phyloP scores from a whole-genome alignment of 2,797 vertebrate species.

The Scyliorhinus canicula region DNA sequence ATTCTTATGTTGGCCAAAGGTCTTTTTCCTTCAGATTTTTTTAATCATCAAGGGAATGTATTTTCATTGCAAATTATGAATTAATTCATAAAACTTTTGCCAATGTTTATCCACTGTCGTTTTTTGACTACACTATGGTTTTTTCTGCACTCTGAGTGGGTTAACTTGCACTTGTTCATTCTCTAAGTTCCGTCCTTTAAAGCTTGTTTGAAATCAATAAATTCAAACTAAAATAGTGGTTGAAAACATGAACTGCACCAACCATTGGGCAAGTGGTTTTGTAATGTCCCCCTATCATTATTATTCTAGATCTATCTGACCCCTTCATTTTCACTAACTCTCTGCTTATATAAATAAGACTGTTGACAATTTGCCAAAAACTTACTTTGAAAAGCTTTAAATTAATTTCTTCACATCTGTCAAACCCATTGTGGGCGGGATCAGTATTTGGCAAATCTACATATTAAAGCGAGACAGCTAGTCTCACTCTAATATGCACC shows the following conservation, averaged over 20 bases:
- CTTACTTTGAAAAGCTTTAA: conserved; percentile 7
- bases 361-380: not conserved
- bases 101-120: not conserved
- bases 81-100: not conserved
- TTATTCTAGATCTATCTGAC: not conserved
- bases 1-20: no score
- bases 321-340: not conserved
- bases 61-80: not conserved
- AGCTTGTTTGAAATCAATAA: not conserved
- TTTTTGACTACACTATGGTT: not conserved
- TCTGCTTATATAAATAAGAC: not conserved
- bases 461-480: no score
- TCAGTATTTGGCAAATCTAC: no score
- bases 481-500: no score
- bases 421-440: no score
- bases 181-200: not conserved
- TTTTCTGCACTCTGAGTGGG: not conserved
- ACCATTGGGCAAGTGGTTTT: not conserved
- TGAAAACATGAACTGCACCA: not conserved
- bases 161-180: not conserved
- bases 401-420: not conserved
- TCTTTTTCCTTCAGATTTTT: not conserved
- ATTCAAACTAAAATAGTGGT: not conserved
- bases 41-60: not conserved
- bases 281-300: no score